Percentiles rank a stretch among this genome's conserved stretches.
Conservation (phyloP, 1,140 invertebrate species). For the Mactra quadrangularis region DNA sequence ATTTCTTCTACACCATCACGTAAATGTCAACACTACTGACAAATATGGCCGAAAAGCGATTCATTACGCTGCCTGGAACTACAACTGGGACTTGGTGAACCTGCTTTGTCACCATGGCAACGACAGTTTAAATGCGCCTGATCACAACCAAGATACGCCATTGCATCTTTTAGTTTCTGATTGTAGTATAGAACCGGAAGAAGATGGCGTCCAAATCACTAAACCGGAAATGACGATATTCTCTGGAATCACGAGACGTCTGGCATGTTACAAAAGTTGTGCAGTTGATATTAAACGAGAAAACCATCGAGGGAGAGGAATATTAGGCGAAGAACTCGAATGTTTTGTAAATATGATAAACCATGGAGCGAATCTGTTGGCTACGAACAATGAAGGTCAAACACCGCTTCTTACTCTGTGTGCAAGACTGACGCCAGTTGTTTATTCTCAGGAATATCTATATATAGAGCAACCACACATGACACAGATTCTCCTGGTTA, state of each 20-base stretch:
- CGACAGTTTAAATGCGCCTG: constrained; percentile 27
- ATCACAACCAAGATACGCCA: constrained; percentile 42
- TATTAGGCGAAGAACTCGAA: constrained; percentile 36
- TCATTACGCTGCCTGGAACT: constrained; percentile 66
- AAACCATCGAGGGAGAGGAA: constrained; percentile 4
- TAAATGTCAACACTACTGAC: constrained; percentile 46
- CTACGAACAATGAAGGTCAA: constrained; percentile 32
- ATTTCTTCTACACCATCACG: constrained; percentile 39
- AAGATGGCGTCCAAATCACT: not conserved
- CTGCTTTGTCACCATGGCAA: constrained; percentile 24
- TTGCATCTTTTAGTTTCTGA: constrained; percentile 57
- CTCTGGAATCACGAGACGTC: not conserved
- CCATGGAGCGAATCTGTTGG: constrained; percentile 28
- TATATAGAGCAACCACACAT: constrained; percentile 26
- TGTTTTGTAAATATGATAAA: constrained; percentile 42
- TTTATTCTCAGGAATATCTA: constrained; percentile 30
- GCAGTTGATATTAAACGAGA: constrained; percentile 29
- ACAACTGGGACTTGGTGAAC: constrained; percentile 46
- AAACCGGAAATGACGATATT: not conserved
- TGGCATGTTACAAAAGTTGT: not conserved
- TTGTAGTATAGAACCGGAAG: constrained; percentile 11
- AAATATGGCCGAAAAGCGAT: constrained; percentile 44
- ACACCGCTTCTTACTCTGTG: constrained; percentile 41
- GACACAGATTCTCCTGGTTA: constrained; percentile 50
- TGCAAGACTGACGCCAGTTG: constrained; percentile 20